Evolutionary conservation across 2,113 vertebrate species (phyloP), one percentile per base, ranked within the genome.

Genomic region (Eidolon helvum): DNA sequence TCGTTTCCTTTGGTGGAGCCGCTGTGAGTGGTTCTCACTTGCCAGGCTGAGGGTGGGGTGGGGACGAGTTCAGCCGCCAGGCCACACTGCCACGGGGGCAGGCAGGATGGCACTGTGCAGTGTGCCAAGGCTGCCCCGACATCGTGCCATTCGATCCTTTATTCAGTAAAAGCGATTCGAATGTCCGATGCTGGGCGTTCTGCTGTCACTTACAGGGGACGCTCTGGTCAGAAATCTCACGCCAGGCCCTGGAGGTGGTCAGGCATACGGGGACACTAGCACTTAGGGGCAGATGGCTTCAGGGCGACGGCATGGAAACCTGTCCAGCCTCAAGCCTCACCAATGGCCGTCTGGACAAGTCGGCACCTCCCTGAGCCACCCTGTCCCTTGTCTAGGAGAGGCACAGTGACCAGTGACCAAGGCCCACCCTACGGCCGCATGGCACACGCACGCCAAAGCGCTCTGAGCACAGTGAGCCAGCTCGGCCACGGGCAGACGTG

Each of bases 41-140:
- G 38, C 43, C 9, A 2, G 65, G 8, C 7, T 1, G 22, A 38
- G 28, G 18, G 48, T 35, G 11, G 1, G 4, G 38, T n/a, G 26
- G 35, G 18, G 74, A 3, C 18, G 5, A 12, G n/a, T 59, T 4
- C 0, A 0, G 16, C 55, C 40, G 21, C 14, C 2, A 5, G 61
- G 45, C 28, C 53, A 80, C 24, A 11, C 0, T 3, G 38, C 38
- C 38, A 6, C 35, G 0, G 0, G 21, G 10, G 45, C 10, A 5
- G 28, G 28, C n/a, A 50, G 9, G 11, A 26, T 2, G 18, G 63
- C 0, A 0, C 0, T 3, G 19, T 50, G n/a, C 26, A n/a, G 65
- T 28, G 10, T 28, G 55, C 28, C 35, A 22, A 40, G 24, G 53
- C 43, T 3, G 45, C 45, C 63, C 35, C 38, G 22, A 2, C 0